Evolutionary conservation across 1,140 invertebrate genomes (phyloP), one percentile per base, ranked within the genome.

Genomic region (Muscidifurax raptorellus): DNA sequence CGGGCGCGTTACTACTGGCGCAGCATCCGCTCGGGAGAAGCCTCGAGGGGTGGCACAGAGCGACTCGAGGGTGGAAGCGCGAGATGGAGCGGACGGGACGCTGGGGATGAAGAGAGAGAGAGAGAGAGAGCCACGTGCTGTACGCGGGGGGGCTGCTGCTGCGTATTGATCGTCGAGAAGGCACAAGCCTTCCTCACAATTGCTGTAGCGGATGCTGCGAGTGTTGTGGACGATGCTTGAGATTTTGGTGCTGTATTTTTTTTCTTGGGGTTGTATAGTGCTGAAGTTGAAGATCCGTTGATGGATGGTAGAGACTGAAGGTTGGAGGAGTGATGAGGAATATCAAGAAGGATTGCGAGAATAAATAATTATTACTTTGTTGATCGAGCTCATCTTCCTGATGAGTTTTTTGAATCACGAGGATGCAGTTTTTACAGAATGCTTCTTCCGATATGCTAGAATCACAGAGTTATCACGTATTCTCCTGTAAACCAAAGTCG

Each of bases 1-100:
- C 72, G 32, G 59, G 72, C 78, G 79, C 83, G 83, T 81, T 85
- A 85, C 18, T 59, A 59, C 83, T 85, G 44, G 72, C 78, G 47
- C 79, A 72, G 77, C 83, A 84, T 84, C 71, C 83, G 69, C 64
- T 71, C 78, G 36, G 28, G 72, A 44, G 66, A 27, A 69, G 66
- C 66, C 25, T 27, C 27, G 66, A n/a, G 66, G 25, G 25, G 36
- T 27, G 36, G 72, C 36, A 28, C 64, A 30, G 66, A 69, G 66
- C 18, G 52, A 59, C 52, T 59, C 52, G 66, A 30, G 66, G 66
- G 27, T 69, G 66, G 66, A 30, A 69, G 66, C 27, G 66, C 25
- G 66, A 69, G 66, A 69, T 27, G 12, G 66, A 69, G 66, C 25
- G 66, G 28, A 30, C 25, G 66, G 28, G 66, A 30, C 25, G 66